Conservation (phyloP, 2,888 invertebrate genomes). For the Xanthorhoe designata region DNA sequence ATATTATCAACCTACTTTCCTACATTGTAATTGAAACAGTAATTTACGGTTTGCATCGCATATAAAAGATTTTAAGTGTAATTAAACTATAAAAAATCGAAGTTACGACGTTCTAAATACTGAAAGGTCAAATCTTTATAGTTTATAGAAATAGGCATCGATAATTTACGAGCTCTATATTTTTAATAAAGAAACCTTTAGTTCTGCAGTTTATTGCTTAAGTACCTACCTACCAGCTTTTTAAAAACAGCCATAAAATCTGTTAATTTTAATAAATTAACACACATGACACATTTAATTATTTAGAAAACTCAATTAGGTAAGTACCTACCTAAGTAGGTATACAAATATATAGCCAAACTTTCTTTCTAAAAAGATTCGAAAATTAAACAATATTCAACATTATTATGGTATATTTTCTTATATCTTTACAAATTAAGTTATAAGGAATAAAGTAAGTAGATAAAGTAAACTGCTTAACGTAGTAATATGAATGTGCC, state of each 20-base stretch:
- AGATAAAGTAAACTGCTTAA: no score
- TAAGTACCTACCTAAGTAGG: no score
- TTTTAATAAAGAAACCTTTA: conserved; percentile 9
- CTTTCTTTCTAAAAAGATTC: no score
- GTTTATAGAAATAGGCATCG: conserved; percentile 26
- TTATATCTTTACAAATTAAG: no score
- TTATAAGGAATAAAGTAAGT: no score
- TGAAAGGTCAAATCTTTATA: conserved; percentile 24
- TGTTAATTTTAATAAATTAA: not conserved
- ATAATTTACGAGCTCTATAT: conserved; percentile 24
- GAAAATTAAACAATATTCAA: no score
- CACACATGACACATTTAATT: no score
- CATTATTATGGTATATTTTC: no score
- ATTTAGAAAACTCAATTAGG: no score
- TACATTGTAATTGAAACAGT: conserved; percentile 28
- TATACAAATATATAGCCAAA: no score
- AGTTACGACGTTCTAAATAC: conserved; percentile 39
- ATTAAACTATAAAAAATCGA: conserved; percentile 33
- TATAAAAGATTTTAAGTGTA: conserved; percentile 34
- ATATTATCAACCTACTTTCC: no score
- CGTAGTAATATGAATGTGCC: no score
- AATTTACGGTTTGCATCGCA: conserved; percentile 27
- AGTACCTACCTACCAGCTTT: not conserved
- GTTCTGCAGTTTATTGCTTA: conserved; percentile 7
- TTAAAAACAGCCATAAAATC: not conserved